Evolutionary conservation across 2,888 invertebrate species (phyloP).

Genomic region (Cephalotes varians): DNA sequence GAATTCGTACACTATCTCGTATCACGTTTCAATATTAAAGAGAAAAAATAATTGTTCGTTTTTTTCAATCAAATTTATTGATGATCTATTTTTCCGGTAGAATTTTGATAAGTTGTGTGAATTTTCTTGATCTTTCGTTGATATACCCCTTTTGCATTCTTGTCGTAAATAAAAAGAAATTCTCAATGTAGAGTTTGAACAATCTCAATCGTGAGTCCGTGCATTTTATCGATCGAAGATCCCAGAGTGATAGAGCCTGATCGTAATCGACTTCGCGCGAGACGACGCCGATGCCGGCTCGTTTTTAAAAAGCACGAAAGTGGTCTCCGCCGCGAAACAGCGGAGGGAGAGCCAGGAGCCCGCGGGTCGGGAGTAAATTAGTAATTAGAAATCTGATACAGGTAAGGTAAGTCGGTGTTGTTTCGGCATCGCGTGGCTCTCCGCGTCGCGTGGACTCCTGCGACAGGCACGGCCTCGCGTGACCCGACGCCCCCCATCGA

Average conservation of each 20-base stretch:
- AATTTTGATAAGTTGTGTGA: not conserved
- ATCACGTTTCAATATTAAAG: not conserved
- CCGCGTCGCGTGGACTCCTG: constrained; percentile 84
- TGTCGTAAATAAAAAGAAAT: not conserved
- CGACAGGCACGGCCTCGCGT: constrained; percentile 86
- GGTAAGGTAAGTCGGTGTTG: constrained; percentile 82
- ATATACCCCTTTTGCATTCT: not conserved
- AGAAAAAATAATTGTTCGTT: not conserved
- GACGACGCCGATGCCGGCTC: constrained; percentile 39
- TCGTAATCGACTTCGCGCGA: constrained; percentile 48
- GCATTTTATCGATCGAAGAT: constrained; percentile 32
- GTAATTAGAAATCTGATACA: constrained; percentile 85
- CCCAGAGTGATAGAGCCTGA: not conserved
- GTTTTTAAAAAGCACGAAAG: constrained; percentile 58
- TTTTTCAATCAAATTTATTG: not conserved
- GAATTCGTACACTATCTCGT: not conserved
- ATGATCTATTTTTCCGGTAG: not conserved
- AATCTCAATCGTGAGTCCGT: not conserved
- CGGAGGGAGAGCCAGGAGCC: constrained; percentile 35
- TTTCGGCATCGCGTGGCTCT: constrained; percentile 84
- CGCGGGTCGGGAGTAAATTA: constrained; percentile 80
- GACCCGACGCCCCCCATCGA: constrained; percentile 80
- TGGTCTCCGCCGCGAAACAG: constrained; percentile 48
- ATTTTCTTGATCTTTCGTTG: not conserved
- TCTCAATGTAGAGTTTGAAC: not conserved